Evolutionary conservation across 2,113 vertebrate species (phyloP).

Genomic region (Pyxicephalus adspersus): DNA sequence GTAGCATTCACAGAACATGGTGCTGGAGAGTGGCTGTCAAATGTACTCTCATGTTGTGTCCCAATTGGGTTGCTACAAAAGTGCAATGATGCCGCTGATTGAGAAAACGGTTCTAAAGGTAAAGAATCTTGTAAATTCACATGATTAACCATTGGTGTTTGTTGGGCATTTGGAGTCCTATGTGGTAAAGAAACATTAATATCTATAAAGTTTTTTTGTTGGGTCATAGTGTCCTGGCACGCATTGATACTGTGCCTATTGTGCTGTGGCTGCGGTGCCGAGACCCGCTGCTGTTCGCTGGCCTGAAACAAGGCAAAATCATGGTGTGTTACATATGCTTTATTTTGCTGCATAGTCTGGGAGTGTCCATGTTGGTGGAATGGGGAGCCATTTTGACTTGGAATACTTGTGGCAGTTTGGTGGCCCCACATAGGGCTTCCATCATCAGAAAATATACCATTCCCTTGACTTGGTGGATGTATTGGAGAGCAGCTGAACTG

Average conservation of each 20-base stretch:
- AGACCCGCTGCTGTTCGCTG: constrained; percentile 75
- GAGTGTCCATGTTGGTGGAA: constrained; percentile 85
- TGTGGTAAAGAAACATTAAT: constrained; percentile 74
- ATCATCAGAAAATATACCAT: constrained; percentile 90
- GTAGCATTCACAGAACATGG: constrained; percentile 82
- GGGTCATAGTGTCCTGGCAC: constrained; percentile 73
- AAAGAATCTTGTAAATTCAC: constrained; percentile 76
- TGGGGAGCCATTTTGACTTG: constrained; percentile 80
- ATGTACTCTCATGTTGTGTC: constrained; percentile 75
- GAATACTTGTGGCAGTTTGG: constrained; percentile 77
- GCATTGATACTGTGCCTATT: constrained; percentile 75
- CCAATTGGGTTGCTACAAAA: constrained; percentile 74
- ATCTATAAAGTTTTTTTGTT: constrained; percentile 85
- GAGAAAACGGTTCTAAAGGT: constrained; percentile 79
- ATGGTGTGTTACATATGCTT: constrained; percentile 83
- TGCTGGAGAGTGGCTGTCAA: constrained; percentile 77
- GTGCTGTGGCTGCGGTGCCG: constrained; percentile 67
- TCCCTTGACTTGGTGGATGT: constrained; percentile 83
- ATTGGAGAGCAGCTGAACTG: constrained; percentile 85
- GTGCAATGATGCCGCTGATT: constrained; percentile 75
- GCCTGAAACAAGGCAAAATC: constrained; percentile 90
- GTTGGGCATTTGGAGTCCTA: constrained; percentile 75
- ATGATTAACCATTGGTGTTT: constrained; percentile 71
- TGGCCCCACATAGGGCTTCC: constrained; percentile 95
- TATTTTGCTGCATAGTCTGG: constrained; percentile 83